phyloP scores from a whole-genome alignment of 2,888 invertebrate genomes.

The Dyspetes luteomarginatus region DNA sequence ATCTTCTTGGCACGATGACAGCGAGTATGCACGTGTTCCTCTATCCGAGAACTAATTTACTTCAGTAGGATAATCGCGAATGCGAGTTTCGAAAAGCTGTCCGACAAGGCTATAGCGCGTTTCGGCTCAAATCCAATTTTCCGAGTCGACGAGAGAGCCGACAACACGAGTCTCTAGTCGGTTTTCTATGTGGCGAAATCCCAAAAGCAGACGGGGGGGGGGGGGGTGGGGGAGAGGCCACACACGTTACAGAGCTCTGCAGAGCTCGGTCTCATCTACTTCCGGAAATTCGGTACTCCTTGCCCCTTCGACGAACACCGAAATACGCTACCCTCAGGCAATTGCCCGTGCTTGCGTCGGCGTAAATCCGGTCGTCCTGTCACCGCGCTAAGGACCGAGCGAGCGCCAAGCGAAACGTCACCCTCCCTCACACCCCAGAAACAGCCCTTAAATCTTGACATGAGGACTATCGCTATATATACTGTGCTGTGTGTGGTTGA shows the following conservation, averaged over 20 bases:
- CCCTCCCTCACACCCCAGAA: slow-evolving; percentile 25
- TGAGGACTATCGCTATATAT: slow-evolving; percentile 22
- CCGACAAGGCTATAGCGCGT: slow-evolving; percentile 27
- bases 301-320: slow-evolving; percentile 9
- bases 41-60: slow-evolving; percentile 45
- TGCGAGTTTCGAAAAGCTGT: slow-evolving; percentile 48
- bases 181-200: slow-evolving; percentile 45
- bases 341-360: slow-evolving; percentile 64
- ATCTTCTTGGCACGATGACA: slow-evolving; percentile 22
- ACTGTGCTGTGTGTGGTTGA: slow-evolving; percentile 1
- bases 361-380: slow-evolving; percentile 64
- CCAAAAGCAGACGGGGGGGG: slow-evolving; percentile 53
- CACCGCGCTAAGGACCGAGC: slow-evolving; percentile 53
- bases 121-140: slow-evolving; percentile 61
- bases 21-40: neutral
- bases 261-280: slow-evolving; percentile 60
- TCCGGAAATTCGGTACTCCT: slow-evolving; percentile 57
- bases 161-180: slow-evolving; percentile 22
- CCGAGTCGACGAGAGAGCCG: slow-evolving; percentile 52
- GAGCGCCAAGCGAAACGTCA: slow-evolving; percentile 47
- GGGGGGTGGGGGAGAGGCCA: too few relatives aligned
- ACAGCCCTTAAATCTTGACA: slow-evolving; percentile 40
- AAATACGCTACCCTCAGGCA: slow-evolving; percentile 60
- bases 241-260: slow-evolving; percentile 32
- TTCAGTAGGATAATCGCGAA: slow-evolving; percentile 45